Evolutionary conservation across 2,888 invertebrate genomes (phyloP).

Genomic region (Xestia rhomboidea): DNA sequence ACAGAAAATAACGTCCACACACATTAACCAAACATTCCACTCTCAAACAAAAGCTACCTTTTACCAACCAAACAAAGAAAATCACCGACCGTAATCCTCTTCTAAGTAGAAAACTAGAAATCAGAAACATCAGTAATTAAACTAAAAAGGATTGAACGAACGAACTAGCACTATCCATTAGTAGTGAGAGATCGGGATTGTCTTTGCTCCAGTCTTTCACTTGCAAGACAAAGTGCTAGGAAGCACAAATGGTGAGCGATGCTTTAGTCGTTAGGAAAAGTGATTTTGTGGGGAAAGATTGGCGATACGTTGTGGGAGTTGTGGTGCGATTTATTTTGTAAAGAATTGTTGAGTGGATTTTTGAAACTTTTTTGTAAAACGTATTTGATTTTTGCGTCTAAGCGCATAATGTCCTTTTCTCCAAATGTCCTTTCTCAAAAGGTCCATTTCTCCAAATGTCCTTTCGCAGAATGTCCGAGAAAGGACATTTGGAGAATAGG

Average conservation of each 20-base stretch:
- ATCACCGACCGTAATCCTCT: conserved; percentile 8
- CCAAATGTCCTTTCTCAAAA: no score
- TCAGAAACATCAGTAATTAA: conserved; percentile 53
- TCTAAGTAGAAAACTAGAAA: conserved; percentile 47
- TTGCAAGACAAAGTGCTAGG: conserved; percentile 52
- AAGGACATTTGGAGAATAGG: no score
- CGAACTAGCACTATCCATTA: conserved; percentile 57
- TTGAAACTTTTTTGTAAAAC: no score
- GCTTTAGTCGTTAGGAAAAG: conserved; percentile 45
- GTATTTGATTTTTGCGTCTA: no score
- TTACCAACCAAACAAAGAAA: conserved; percentile 17
- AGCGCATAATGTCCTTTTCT: no score
- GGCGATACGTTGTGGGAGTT: not conserved
- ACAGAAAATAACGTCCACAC: not conserved
- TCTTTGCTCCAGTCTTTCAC: conserved; percentile 49
- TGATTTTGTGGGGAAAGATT: conserved; percentile 35
- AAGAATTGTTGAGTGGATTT: not conserved
- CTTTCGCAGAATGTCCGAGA: no score
- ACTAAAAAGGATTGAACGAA: conserved; percentile 59
- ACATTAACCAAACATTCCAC: not conserved
- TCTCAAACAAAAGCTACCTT: not conserved
- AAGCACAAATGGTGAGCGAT: conserved; percentile 56
- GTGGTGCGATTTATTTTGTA: not conserved
- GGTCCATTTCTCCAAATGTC: no score
- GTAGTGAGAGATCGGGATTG: conserved; percentile 56